phyloP scores from a whole-genome alignment of 2,113 vertebrate species.

The Miniopterus natalensis region DNA sequence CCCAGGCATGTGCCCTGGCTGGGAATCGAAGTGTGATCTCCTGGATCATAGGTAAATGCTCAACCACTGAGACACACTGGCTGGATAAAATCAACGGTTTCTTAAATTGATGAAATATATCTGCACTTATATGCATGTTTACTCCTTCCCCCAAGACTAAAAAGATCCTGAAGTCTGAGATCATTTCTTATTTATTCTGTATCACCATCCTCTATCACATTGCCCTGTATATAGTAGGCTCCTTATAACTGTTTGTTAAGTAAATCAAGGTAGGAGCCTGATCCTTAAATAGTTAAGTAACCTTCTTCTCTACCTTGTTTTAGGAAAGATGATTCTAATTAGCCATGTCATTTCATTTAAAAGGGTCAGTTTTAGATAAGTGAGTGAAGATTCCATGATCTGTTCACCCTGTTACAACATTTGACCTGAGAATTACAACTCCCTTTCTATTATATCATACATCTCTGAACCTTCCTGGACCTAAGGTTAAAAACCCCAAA shows the following conservation, averaged over 20 bases:
- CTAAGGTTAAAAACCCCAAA: conserved; percentile 27
- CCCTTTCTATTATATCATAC: not conserved
- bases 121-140: not conserved
- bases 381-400: not conserved
- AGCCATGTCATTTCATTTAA: not conserved
- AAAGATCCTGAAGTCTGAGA: not conserved
- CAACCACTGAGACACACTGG: too few relatives aligned
- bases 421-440: conserved; percentile 25
- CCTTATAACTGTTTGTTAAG: not conserved
- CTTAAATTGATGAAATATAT: not conserved
- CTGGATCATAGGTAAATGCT: too few relatives aligned
- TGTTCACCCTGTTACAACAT: conserved; percentile 3
- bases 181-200: not conserved
- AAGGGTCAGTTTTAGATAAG: not conserved
- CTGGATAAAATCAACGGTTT: not conserved
- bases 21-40: too few relatives aligned
- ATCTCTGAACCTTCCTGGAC: not conserved
- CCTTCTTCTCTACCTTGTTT: not conserved
- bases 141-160: not conserved
- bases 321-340: not conserved
- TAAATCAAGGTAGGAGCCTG: not conserved
- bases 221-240: not conserved
- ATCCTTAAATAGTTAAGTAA: not conserved
- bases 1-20: too few relatives aligned
- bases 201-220: not conserved